These are phyloP conservation scores for Corbicula japonica DNA, from an alignment of 2,888 invertebrate genomes.

Conservation along the genomic window DNA sequence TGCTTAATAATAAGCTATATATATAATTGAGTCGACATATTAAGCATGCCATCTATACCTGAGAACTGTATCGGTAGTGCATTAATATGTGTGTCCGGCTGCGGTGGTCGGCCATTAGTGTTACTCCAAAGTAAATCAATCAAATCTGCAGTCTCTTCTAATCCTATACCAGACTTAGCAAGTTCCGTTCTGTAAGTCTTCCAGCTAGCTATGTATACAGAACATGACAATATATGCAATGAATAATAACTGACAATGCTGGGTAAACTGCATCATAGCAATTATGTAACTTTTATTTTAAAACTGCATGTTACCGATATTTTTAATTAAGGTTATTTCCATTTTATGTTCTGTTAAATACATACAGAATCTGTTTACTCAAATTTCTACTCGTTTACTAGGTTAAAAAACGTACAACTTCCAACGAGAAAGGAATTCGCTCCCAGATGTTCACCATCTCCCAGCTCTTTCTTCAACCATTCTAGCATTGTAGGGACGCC, in stretches of 20 bases:
- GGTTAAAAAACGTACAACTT: constrained; percentile 76
- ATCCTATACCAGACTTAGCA: constrained; percentile 41
- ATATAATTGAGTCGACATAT: too few species aligned
- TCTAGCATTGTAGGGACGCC: constrained; percentile 71
- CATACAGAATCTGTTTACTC: too few species aligned
- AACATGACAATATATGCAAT: background rate
- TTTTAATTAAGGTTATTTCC: too few species aligned
- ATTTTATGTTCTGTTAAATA: too few species aligned
- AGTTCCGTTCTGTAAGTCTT: constrained; percentile 60
- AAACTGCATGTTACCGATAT: too few species aligned
- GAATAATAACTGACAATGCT: background rate
- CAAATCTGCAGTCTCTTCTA: constrained; percentile 88
- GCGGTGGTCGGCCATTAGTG: constrained; percentile 87
- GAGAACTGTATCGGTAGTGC: constrained; percentile 89
- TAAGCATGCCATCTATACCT: constrained; percentile 86
- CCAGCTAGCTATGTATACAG: constrained; percentile 60
- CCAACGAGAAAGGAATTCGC: constrained; percentile 75
- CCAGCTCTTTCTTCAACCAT: constrained; percentile 71
- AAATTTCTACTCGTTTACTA: too few species aligned
- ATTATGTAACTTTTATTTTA: too few species aligned
- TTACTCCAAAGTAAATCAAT: constrained; percentile 92
- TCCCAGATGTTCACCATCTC: constrained; percentile 64
- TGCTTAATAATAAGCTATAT: too few species aligned
- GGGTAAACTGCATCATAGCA: too few species aligned
- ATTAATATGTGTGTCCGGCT: constrained; percentile 88